These are phyloP conservation scores for Ellobium chinense DNA, from an alignment of 2,888 invertebrate genomes.

Conservation along the genomic window DNA sequence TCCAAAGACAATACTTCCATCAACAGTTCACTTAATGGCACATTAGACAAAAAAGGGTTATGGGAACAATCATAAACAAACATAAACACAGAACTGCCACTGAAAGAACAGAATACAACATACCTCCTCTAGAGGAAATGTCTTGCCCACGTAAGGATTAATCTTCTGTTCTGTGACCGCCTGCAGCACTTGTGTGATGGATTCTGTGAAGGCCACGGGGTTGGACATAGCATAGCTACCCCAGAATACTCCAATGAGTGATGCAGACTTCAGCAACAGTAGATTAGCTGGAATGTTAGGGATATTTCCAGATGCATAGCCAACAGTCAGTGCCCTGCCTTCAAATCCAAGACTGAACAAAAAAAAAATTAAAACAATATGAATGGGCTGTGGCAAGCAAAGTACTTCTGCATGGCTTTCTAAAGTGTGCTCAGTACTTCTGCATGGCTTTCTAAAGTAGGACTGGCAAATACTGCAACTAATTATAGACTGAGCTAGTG, in stretches of 20 bases:
- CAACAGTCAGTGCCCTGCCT: slow-evolving; percentile 81
- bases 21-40: too few species aligned
- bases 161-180: slow-evolving; percentile 84
- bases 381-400: too few species aligned
- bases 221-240: slow-evolving; percentile 80
- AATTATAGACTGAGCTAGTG: too few species aligned
- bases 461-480: too few species aligned
- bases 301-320: slow-evolving; percentile 81
- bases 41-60: too few species aligned
- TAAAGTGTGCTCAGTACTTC: too few species aligned
- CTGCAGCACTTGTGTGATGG: slow-evolving; percentile 83
- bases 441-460: too few species aligned
- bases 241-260: slow-evolving; percentile 80
- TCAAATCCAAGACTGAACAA: slow-evolving; percentile 81
- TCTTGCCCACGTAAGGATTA: slow-evolving; percentile 82
- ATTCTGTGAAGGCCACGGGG: slow-evolving; percentile 81
- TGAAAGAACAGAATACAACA: neutral
- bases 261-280: slow-evolving; percentile 80
- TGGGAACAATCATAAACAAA: neutral
- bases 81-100: neutral
- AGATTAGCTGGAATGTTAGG: slow-evolving; percentile 79
- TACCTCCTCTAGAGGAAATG: slow-evolving; percentile 81
- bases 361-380: neutral
- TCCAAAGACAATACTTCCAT: too few species aligned
- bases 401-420: too few species aligned